Percentiles rank a stretch among this genome's conserved stretches.
Conservation (phyloP, 2,113 vertebrate species). For the Ciconia maguari region DNA sequence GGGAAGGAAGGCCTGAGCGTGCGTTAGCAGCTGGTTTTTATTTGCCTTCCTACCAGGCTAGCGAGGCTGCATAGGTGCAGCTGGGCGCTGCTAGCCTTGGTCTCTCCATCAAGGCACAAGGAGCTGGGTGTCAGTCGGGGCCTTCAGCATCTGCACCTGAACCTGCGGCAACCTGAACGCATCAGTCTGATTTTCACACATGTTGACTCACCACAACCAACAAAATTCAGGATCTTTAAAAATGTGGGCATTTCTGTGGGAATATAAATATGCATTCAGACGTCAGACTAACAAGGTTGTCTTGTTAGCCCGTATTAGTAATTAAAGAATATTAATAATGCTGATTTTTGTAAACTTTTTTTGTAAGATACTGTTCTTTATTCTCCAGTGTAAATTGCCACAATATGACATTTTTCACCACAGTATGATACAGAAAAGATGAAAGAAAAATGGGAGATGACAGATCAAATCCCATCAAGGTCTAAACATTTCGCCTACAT, state of each 20-base stretch:
- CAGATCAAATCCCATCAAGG: not conserved
- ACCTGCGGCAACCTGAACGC: not conserved
- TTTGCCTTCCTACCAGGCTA: not conserved
- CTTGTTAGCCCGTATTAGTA: not conserved
- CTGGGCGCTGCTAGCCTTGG: rapidly evolving
- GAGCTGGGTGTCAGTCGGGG: rapidly evolving
- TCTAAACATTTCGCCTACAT: not conserved
- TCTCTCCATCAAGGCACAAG: not conserved
- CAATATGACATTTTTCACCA: not conserved
- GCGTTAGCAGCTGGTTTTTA: not conserved
- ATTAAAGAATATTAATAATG: not conserved
- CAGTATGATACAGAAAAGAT: not conserved
- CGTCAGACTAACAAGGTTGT: not conserved
- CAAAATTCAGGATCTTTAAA: not conserved
- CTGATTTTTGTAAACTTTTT: not conserved
- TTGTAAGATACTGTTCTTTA: not conserved
- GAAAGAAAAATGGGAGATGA: not conserved
- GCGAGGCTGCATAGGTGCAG: not conserved
- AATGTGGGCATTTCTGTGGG: too few relatives aligned
- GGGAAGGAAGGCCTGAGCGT: not conserved
- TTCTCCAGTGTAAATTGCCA: not conserved
- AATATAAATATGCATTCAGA: not conserved
- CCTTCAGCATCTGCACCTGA: not conserved
- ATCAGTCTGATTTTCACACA: rapidly evolving
- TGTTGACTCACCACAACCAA: not conserved